Conservation (phyloP, 2,797 vertebrate genomes). For the Anguilla obscura region DNA sequence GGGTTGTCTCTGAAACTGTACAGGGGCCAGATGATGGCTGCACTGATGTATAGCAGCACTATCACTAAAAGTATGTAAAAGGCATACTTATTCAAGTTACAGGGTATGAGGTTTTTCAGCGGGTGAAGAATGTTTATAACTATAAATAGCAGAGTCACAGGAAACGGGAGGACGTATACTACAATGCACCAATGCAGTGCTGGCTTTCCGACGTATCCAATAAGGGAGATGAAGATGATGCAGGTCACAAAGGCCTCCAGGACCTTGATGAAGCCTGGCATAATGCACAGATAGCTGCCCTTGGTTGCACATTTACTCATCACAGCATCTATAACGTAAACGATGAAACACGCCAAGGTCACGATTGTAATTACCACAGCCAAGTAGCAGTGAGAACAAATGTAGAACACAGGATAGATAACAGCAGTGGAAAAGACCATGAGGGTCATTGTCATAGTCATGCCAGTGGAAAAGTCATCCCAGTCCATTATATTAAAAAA, state of each 20-base stretch:
- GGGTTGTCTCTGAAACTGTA: slow-evolving; percentile 64
- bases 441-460: slow-evolving; percentile 76
- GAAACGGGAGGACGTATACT: slow-evolving; percentile 77
- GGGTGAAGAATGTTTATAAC: slow-evolving; percentile 74
- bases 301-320: slow-evolving; percentile 64
- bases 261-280: slow-evolving; percentile 80
- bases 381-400: slow-evolving; percentile 53
- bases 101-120: slow-evolving; percentile 66
- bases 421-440: slow-evolving; percentile 76
- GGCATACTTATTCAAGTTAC: slow-evolving; percentile 68
- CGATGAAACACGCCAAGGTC: slow-evolving; percentile 67
- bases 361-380: slow-evolving; percentile 63
- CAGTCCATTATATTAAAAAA: slow-evolving; percentile 62
- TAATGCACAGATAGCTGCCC: slow-evolving; percentile 72
- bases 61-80: slow-evolving; percentile 74
- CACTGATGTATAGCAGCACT: slow-evolving; percentile 69
- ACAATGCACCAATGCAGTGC: slow-evolving; percentile 72
- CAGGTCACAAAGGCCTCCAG: slow-evolving; percentile 79
- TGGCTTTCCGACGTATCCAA: slow-evolving; percentile 36
- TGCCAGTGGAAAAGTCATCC: slow-evolving; percentile 75
- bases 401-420: slow-evolving; percentile 70
- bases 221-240: slow-evolving; percentile 77
- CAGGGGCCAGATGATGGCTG: slow-evolving; percentile 75
- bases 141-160: slow-evolving; percentile 73
- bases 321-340: slow-evolving; percentile 71